These are phyloP conservation scores for Eulemur coronatus DNA, from an alignment of 2,797 vertebrate genomes.

Conservation along the genomic window DNA sequence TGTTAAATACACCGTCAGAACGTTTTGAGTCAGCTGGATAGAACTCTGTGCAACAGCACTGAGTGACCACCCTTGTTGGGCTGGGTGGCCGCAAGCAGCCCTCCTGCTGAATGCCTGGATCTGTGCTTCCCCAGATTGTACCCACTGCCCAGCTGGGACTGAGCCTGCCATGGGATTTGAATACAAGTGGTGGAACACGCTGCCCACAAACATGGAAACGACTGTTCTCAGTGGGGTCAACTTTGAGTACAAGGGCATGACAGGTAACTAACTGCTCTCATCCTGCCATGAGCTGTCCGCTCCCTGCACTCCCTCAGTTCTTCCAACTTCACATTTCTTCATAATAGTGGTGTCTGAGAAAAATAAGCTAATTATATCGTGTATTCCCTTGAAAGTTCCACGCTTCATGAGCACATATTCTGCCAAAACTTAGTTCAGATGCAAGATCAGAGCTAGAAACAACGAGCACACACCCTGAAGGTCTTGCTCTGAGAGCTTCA, in stretches of 20 bases:
- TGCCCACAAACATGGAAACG: conserved; percentile 95
- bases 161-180: conserved; percentile 92
- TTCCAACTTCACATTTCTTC: background rate
- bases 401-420: background rate
- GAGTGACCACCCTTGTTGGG: background rate
- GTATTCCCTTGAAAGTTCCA: background rate
- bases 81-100: background rate
- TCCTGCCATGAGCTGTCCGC: fast-evolving
- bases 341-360: background rate
- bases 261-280: conserved; percentile 85
- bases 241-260: conserved; percentile 87
- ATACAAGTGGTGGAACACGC: conserved; percentile 98
- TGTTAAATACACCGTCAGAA: background rate
- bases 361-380: background rate
- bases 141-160: conserved; percentile 91
- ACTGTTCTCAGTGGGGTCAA: conserved; percentile 87
- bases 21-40: background rate
- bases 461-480: background rate
- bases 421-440: background rate
- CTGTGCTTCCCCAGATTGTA: conserved; percentile 86
- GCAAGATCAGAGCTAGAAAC: background rate
- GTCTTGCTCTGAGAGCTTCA: background rate
- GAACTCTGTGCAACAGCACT: too few relatives aligned
- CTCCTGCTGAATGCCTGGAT: background rate
- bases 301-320: background rate